A percentile compares a stretch with the other conserved stretches of the same genome.
These are phyloP conservation scores for Octodonta nipae DNA, from an alignment of 2,888 invertebrate species.

Conservation along the genomic window DNA sequence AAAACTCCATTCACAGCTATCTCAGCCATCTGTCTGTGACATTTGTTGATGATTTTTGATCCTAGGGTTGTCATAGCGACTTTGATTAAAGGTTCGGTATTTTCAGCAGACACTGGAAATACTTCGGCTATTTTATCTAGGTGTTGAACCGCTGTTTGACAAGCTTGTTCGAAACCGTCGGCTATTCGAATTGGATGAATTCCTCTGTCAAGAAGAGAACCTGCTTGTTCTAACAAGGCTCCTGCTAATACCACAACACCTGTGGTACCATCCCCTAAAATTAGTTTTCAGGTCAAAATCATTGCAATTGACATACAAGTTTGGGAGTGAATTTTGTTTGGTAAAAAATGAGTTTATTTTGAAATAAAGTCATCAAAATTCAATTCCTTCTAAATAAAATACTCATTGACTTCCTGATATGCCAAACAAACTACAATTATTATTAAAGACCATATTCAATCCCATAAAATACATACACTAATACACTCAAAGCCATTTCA, in stretches of 20 bases:
- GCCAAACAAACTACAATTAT: no score
- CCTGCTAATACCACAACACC: constrained; percentile 84
- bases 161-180: constrained; percentile 95
- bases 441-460: no score
- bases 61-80: constrained; percentile 97
- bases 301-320: no score
- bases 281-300: no score
- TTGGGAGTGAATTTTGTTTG: no score
- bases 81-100: constrained; percentile 77
- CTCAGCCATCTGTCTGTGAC: constrained; percentile 93
- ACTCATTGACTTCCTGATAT: no score
- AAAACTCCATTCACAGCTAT: constrained; percentile 96
- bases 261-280: constrained; percentile 87
- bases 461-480: no score
- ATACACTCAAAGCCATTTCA: no score
- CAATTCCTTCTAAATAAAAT: no score
- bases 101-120: constrained; percentile 72
- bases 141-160: constrained; percentile 72
- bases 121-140: constrained; percentile 78
- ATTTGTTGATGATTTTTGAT: constrained; percentile 95
- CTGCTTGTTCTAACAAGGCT: constrained; percentile 89
- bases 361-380: constrained; percentile 4
- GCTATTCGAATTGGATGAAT: constrained; percentile 98
- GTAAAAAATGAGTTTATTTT: constrained; percentile 2
- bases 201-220: constrained; percentile 81